phyloP scores from a whole-genome alignment of 1,140 invertebrate genomes.

The Sitodiplosis mosellana region DNA sequence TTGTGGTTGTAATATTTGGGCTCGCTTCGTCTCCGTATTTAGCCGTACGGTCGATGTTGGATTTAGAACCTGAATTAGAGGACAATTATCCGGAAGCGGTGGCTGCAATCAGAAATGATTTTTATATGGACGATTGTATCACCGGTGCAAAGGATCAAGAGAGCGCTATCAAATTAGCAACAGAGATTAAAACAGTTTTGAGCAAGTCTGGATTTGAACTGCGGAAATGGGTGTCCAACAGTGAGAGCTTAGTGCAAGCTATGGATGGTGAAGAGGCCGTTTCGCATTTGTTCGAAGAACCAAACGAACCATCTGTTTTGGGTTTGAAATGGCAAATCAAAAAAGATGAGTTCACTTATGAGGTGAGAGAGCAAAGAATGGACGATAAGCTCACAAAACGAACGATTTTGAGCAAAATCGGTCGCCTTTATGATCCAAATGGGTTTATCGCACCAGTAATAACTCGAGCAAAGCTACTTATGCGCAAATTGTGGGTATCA shows the following conservation, averaged over 20 bases:
- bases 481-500: conserved; percentile 21
- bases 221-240: conserved; percentile 13
- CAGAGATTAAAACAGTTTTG: conserved; percentile 8
- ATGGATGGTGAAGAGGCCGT: conserved; percentile 3
- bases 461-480: conserved; percentile 20
- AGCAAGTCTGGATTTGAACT: conserved; percentile 9
- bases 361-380: conserved; percentile 13
- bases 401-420: conserved; percentile 3
- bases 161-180: conserved; percentile 11
- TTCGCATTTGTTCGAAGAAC: background rate
- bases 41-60: conserved; percentile 15
- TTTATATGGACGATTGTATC: conserved; percentile 26
- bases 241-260: conserved; percentile 4
- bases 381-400: conserved; percentile 6
- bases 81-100: conserved; percentile 11
- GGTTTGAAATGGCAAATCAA: conserved; percentile 9
- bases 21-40: conserved; percentile 20
- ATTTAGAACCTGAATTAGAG: conserved; percentile 12
- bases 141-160: conserved; percentile 15
- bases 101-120: conserved; percentile 12
- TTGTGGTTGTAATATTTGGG: conserved; percentile 20
- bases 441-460: conserved; percentile 21
- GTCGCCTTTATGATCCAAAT: conserved; percentile 18
- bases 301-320: conserved; percentile 5
- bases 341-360: conserved; percentile 8